phyloP scores from a whole-genome alignment of 2,113 vertebrate species.

The Tichodroma muraria region DNA sequence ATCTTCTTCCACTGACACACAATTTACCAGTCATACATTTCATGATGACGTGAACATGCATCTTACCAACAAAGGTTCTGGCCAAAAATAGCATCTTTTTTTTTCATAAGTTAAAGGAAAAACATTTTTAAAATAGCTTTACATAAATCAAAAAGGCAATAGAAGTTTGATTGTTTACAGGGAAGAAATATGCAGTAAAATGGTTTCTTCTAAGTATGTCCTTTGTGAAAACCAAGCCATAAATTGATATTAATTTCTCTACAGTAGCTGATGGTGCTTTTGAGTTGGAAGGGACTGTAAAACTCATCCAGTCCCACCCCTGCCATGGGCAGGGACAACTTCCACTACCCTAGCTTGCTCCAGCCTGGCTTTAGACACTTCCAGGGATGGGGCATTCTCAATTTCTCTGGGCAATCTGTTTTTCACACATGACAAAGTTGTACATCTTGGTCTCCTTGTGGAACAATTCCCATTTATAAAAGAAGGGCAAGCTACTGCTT shows the following conservation, averaged over 20 bases:
- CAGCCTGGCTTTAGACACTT: neutral
- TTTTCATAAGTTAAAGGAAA: neutral
- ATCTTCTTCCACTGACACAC: neutral
- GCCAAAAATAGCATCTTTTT: conserved; percentile 15
- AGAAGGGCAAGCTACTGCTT: neutral
- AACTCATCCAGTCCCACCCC: neutral
- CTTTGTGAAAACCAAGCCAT: neutral
- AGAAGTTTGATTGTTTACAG: neutral
- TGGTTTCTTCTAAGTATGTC: neutral
- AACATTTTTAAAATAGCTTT: conserved; percentile 1
- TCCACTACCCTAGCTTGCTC: neutral
- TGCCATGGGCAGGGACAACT: neutral
- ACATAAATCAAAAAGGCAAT: neutral
- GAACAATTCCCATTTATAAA: neutral
- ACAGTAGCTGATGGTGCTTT: neutral
- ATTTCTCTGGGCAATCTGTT: neutral
- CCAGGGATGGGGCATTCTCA: neutral
- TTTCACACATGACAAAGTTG: neutral
- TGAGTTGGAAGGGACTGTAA: neutral
- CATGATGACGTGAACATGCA: neutral
- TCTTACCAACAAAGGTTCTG: neutral
- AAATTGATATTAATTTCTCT: neutral
- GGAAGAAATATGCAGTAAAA: conserved; percentile 11
- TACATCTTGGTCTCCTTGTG: neutral
- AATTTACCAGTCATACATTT: conserved; percentile 12